Percentiles rank a stretch among this genome's conserved stretches.
These are phyloP conservation scores for Euproctis similis DNA, from an alignment of 2,888 invertebrate species.

Conservation along the genomic window DNA sequence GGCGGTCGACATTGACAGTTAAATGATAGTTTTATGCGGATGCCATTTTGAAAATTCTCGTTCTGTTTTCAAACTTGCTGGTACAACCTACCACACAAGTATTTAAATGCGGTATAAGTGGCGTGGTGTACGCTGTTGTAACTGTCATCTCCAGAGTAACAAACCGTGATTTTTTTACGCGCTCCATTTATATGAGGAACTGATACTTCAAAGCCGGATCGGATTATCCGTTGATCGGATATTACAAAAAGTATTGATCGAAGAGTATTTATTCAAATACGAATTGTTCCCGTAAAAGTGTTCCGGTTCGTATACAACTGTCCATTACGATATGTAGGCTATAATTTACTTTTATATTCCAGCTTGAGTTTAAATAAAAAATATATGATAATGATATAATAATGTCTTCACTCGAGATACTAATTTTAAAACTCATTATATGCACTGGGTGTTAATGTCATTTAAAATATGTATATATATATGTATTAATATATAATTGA, in stretches of 20 bases:
- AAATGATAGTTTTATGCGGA: too few species aligned
- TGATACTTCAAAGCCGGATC: too few species aligned
- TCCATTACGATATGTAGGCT: conserved; percentile 51
- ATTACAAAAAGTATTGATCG: too few species aligned
- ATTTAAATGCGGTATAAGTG: conserved; percentile 4
- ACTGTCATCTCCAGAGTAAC: conserved; percentile 22
- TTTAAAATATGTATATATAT: conserved; percentile 34
- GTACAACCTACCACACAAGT: conserved; percentile 7
- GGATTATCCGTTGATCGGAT: too few species aligned
- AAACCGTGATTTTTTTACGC: too few species aligned
- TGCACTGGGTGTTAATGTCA: conserved; percentile 68
- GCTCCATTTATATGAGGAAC: too few species aligned
- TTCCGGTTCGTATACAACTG: conserved; percentile 29
- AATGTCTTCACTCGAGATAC: conserved; percentile 53
- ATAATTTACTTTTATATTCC: conserved; percentile 48
- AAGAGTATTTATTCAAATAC: too few species aligned
- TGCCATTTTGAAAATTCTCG: too few species aligned
- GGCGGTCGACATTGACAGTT: conserved; percentile 9
- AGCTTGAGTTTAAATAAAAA: conserved; percentile 57
- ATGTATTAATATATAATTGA: conserved; percentile 8
- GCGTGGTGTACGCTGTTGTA: conserved; percentile 17
- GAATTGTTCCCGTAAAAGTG: too few species aligned
- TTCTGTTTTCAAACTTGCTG: conserved; percentile 2
- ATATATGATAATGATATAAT: too few species aligned
- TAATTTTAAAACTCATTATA: conserved; percentile 49